A percentile compares a stretch with the other conserved stretches of the same genome.
phyloP scores from a whole-genome alignment of 2,888 invertebrate species.

The Hylaea fasciaria region DNA sequence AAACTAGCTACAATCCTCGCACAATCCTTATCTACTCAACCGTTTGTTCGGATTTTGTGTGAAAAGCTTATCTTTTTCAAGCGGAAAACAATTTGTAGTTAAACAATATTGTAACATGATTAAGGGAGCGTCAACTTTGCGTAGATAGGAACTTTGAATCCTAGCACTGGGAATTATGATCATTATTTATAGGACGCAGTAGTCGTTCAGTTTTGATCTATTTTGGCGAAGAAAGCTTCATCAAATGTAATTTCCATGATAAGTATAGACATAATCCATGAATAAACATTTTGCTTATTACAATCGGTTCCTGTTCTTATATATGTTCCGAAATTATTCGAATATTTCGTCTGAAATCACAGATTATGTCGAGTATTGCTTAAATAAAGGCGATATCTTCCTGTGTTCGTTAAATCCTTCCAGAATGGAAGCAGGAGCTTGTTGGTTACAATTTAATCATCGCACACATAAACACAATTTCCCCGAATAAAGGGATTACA shows the following conservation, averaged over 20 bases:
- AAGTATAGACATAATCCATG: too few species aligned
- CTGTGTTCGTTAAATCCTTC: slow-evolving; percentile 9
- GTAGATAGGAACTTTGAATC: too few species aligned
- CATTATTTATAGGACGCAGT: too few species aligned
- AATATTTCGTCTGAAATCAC: slow-evolving; percentile 6
- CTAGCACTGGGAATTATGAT: too few species aligned
- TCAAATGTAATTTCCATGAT: too few species aligned
- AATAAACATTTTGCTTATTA: neutral
- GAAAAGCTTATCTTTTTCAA: slow-evolving; percentile 10
- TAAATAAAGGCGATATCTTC: slow-evolving; percentile 13
- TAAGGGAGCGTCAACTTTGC: neutral
- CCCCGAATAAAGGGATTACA: slow-evolving; percentile 25
- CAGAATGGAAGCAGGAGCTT: slow-evolving; percentile 2
- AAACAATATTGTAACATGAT: neutral
- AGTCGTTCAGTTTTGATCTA: too few species aligned
- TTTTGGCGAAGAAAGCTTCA: too few species aligned
- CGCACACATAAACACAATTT: slow-evolving; percentile 22
- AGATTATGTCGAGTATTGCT: slow-evolving; percentile 12
- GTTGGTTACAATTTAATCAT: slow-evolving; percentile 19
- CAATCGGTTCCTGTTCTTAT: neutral
- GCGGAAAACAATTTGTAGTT: slow-evolving; percentile 4
- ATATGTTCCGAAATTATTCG: neutral
- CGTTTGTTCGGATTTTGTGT: slow-evolving; percentile 21
- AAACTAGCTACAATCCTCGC: slow-evolving; percentile 29
- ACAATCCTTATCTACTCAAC: slow-evolving; percentile 34